phyloP scores from a whole-genome alignment of 2,113 vertebrate genomes.

The Halichoerus grypus region DNA sequence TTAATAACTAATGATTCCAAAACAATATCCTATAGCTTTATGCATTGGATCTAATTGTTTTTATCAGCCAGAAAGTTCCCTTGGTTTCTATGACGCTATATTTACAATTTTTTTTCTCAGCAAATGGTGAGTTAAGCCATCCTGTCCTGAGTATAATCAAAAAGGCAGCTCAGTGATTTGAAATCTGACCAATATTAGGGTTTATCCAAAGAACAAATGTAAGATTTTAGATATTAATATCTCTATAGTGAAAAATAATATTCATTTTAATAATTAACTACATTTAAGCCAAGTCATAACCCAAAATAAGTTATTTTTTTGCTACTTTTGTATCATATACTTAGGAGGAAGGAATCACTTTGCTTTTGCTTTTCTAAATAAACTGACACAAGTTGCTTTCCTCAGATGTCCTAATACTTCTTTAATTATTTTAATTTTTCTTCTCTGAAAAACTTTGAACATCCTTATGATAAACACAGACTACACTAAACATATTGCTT shows the following conservation, averaged over 20 bases:
- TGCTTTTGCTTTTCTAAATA: not conserved
- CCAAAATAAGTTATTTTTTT: not conserved
- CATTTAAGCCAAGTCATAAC: not conserved
- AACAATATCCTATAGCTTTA: not conserved
- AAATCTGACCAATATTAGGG: not conserved
- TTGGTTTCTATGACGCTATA: not conserved
- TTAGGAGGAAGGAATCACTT: not conserved
- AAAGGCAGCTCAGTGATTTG: not conserved
- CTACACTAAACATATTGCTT: not conserved
- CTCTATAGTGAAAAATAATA: not conserved
- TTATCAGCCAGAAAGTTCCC: not conserved
- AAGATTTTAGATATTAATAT: not conserved
- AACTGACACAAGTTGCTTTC: not conserved
- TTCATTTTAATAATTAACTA: not conserved
- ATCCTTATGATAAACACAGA: not conserved
- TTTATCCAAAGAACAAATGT: not conserved
- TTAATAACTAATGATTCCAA: not conserved
- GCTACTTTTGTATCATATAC: not conserved
- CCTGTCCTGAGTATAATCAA: not conserved
- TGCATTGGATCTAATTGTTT: not conserved
- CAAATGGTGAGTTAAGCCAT: not conserved
- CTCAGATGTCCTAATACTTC: not conserved
- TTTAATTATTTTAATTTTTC: constrained; percentile 36
- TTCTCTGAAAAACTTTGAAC: not conserved
- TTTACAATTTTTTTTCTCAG: not conserved